phyloP scores from a whole-genome alignment of 2,797 vertebrate genomes.

The Acanthornis magna region DNA sequence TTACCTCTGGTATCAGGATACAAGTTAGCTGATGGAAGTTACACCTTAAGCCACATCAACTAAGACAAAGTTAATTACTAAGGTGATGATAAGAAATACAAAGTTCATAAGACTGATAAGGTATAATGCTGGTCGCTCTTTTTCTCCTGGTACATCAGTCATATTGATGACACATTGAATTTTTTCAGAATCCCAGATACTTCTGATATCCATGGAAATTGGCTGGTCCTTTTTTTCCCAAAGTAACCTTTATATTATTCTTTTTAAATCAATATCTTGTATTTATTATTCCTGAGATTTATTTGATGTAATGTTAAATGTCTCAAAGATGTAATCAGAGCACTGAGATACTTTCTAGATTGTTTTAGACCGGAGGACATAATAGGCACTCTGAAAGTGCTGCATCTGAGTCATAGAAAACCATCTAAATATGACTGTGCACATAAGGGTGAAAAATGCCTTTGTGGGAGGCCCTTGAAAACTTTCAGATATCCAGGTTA shows the following conservation, averaged over 20 bases:
- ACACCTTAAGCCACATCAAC: neutral
- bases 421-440: neutral
- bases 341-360: neutral
- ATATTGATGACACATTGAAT: neutral
- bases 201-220: neutral
- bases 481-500: neutral
- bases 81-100: neutral
- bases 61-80: neutral
- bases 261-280: fast-evolving
- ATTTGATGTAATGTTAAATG: neutral
- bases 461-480: neutral
- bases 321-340: neutral
- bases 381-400: neutral
- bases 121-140: neutral
- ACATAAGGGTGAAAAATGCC: neutral
- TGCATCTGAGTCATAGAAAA: neutral
- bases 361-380: neutral
- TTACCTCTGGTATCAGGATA: neutral
- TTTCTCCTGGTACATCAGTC: neutral
- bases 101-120: neutral
- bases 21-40: neutral
- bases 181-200: neutral
- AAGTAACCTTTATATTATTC: fast-evolving
- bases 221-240: neutral
- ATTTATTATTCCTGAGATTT: neutral